phyloP scores from a whole-genome alignment of 2,113 vertebrate genomes.

The Gadus macrocephalus region DNA sequence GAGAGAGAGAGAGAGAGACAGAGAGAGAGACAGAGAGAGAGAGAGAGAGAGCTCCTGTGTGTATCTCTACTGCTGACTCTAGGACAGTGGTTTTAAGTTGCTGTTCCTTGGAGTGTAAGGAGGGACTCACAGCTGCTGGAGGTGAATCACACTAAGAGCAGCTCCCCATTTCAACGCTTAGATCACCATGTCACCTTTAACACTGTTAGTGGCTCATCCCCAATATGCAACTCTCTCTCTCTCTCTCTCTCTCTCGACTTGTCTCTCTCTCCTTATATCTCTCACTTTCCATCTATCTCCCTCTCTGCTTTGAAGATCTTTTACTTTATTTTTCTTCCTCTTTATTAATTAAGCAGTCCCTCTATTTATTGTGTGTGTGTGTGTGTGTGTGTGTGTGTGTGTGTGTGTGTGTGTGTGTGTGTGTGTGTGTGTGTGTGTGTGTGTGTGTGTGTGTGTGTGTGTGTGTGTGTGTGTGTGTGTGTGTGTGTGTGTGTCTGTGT shows the following conservation, averaged over 20 bases:
- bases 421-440: neutral
- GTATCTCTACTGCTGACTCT: neutral
- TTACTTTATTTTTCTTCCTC: too few relatives aligned
- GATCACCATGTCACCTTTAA: neutral
- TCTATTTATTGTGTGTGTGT: neutral
- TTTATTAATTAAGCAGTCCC: too few relatives aligned
- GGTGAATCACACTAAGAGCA: constrained; percentile 25
- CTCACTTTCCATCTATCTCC: neutral
- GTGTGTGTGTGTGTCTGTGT: too few relatives aligned
- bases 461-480: too few relatives aligned
- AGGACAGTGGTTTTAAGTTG: constrained; percentile 6
- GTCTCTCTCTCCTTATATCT: too few relatives aligned
- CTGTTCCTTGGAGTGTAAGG: neutral
- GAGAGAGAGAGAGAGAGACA: too few relatives aligned
- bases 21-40: too few relatives aligned
- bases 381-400: constrained; percentile 2
- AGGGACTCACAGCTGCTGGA: constrained; percentile 43
- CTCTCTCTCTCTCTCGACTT: too few relatives aligned
- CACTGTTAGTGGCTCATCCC: neutral
- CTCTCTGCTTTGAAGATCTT: too few relatives aligned
- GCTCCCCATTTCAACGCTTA: neutral
- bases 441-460: neutral
- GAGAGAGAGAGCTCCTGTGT: too few relatives aligned
- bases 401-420: constrained; percentile 7
- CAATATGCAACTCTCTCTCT: neutral